Evolutionary conservation across 2,888 invertebrate genomes (phyloP).

Genomic region (Synergus gifuensis): DNA sequence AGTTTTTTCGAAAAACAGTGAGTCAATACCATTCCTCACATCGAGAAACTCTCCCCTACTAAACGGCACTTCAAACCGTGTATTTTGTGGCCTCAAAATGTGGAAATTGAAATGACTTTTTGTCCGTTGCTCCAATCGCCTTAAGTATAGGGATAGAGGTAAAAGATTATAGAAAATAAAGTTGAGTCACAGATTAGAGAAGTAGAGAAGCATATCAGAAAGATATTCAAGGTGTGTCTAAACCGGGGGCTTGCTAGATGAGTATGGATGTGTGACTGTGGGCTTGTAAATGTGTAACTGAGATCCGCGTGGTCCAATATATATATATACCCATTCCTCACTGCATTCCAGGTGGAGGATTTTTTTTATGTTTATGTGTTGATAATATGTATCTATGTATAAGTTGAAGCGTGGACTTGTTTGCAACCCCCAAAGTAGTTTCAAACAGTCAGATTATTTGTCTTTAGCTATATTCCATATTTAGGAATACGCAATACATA

Average conservation of each 20-base stretch:
- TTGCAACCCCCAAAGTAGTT: background rate
- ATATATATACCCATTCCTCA: background rate
- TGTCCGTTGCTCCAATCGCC: no score
- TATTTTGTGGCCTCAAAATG: background rate
- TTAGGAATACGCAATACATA: background rate
- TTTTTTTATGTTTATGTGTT: background rate
- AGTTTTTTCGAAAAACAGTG: no score
- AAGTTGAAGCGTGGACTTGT: background rate
- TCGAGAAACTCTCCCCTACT: no score
- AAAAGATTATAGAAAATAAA: background rate
- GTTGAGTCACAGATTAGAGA: slow-evolving; percentile 21
- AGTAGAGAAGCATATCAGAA: slow-evolving; percentile 28
- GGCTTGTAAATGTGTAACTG: slow-evolving; percentile 8
- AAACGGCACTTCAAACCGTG: no score
- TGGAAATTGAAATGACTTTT: no score
- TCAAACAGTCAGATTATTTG: background rate
- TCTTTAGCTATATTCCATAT: background rate
- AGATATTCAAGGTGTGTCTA: slow-evolving; percentile 39
- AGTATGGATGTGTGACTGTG: slow-evolving; percentile 21
- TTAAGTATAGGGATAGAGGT: background rate
- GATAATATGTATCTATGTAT: background rate
- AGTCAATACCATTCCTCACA: no score
- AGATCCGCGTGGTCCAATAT: slow-evolving; percentile 24
- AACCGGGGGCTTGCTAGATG: slow-evolving; percentile 31
- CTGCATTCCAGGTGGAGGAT: slow-evolving; percentile 13